Evolutionary conservation across 2,113 vertebrate genomes (phyloP).

Genomic region (Solea senegalensis): DNA sequence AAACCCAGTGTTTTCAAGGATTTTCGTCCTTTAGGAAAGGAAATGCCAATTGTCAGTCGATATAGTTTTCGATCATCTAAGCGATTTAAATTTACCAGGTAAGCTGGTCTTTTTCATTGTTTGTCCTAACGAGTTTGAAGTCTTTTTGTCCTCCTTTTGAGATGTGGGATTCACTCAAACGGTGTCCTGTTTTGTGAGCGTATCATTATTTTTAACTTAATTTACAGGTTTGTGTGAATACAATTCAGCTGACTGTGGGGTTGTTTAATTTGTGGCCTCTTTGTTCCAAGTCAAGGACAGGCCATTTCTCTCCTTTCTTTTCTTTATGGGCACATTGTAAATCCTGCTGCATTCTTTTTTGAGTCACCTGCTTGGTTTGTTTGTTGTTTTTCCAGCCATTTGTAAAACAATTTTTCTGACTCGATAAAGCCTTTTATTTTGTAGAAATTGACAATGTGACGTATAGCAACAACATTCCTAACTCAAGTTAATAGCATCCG

Average conservation of each 20-base stretch:
- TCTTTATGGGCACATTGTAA: not conserved
- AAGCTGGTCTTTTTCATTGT: constrained; percentile 20
- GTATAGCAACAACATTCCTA: too few relatives aligned
- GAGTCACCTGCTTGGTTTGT: too few relatives aligned
- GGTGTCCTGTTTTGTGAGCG: not conserved
- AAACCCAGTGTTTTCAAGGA: too few relatives aligned
- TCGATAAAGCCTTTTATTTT: too few relatives aligned
- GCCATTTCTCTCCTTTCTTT: not conserved
- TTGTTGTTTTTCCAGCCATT: not conserved
- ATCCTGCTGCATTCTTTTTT: not conserved
- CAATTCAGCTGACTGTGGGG: not conserved
- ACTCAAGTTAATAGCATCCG: too few relatives aligned
- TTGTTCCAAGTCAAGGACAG: constrained; percentile 18
- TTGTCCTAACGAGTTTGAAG: not conserved
- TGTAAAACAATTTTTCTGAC: not conserved
- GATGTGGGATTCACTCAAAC: not conserved
- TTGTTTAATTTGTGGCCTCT: not conserved
- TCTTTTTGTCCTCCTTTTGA: not conserved
- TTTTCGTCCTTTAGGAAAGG: constrained; percentile 7
- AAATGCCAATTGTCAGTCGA: constrained; percentile 75
- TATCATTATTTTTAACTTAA: not conserved
- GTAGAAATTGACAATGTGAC: too few relatives aligned
- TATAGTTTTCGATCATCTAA: constrained; percentile 79
- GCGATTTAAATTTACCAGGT: constrained; percentile 70
- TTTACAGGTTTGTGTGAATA: not conserved